Base-by-base conservation (phyloP, 2,113 vertebrate species). In the Sylvietta virens region DNA sequence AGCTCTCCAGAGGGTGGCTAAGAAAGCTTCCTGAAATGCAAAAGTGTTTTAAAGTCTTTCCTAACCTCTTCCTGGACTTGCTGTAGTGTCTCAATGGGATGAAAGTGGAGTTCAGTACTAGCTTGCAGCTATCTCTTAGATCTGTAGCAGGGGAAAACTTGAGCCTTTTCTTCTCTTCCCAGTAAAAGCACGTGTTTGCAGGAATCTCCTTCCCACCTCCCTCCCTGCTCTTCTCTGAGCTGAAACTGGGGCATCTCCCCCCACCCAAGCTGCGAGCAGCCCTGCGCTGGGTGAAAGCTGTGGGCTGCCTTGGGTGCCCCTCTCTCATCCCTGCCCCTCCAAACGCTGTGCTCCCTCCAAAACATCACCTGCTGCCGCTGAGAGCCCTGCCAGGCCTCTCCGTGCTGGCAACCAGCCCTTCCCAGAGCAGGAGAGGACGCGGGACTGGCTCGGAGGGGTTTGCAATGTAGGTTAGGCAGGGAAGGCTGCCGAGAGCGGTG, bases 381-480 rank as follows among this genome's bases (percentile, higher is more conserved):
- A 1, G 56, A 79, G 74, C 51, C 50, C 44, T 11, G 44, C 26
- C 44, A 21, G 61, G 51, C 39, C 64, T 82, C 37, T 42, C 50
- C 14, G 0, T 0, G 40, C 74, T 47, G 82, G 65, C 76, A 91
- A 23, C 22, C 60, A 51, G 86, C 65, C 48, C 50, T 91, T 30
- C 61, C 83, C 44, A 9, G 77, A 56, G 82, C 24, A 0, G 42
- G 39, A 84, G 83, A 13, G 65, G n/a, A 39, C 0, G 10, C 64
- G 70, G 88, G 50, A 48, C 51, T 83, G 2, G 51, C 92, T 95
- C 27, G 0, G 81, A 44, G 91, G 88, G 94, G 47, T 92, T 97
- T 95, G 85, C 90, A 93, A 84, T 95, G 81, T 96, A 91, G 95
- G 95, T 96, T 97, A 93, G 88, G 82, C 56, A 74, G 72, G 79